Percentiles rank a stretch among this genome's conserved stretches.
Conservation (phyloP, 2,797 vertebrate species). For the Hafferia zeledoni region DNA sequence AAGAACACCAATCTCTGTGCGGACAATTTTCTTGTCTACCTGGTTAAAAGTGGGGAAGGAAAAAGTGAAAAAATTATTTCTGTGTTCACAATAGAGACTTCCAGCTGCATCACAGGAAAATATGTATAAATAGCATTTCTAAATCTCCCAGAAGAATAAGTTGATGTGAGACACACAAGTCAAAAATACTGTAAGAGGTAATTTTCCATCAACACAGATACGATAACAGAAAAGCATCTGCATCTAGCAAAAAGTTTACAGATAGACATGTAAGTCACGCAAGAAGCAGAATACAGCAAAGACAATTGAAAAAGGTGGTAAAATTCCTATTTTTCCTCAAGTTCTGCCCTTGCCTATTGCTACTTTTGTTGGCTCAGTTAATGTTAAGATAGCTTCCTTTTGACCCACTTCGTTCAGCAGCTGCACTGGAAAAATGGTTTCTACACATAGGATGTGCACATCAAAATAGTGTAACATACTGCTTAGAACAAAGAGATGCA, state of each 20-base stretch:
- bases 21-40: slow-evolving; percentile 91
- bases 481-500: not conserved
- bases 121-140: not conserved
- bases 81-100: not conserved
- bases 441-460: not conserved
- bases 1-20: slow-evolving; percentile 88
- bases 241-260: not conserved
- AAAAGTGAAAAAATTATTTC: slow-evolving; percentile 25
- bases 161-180: not conserved
- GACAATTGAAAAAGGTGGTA: not conserved
- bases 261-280: not conserved
- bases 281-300: not conserved
- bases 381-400: not conserved
- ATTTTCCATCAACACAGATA: not conserved
- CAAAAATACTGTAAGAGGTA: not conserved
- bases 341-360: not conserved
- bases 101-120: not conserved
- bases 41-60: slow-evolving; percentile 57
- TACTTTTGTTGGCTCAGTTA: not conserved
- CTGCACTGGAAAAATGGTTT: not conserved
- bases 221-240: not conserved
- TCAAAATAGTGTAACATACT: not conserved
- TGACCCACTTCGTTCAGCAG: not conserved
- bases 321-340: not conserved
- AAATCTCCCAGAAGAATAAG: not conserved